A percentile compares a stretch with the other conserved stretches of the same genome.
These are phyloP conservation scores for Lethocerus indicus DNA, from an alignment of 1,140 invertebrate genomes.

Conservation along the genomic window DNA sequence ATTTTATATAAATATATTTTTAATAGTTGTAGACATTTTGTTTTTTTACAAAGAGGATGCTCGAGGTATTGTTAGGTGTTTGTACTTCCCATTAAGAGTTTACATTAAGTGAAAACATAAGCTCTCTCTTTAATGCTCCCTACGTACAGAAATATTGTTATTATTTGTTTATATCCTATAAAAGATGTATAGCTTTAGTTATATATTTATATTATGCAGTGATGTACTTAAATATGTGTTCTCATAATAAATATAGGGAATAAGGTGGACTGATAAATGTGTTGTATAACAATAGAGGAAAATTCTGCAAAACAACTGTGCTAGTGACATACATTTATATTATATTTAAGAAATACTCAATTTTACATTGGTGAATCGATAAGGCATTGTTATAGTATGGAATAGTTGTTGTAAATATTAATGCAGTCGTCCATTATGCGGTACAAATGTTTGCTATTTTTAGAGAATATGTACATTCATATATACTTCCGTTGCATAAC, in stretches of 20 bases:
- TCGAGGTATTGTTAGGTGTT: too few relatives aligned
- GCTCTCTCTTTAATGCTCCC: too few relatives aligned
- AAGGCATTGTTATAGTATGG: neutral
- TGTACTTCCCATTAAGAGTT: too few relatives aligned
- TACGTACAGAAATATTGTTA: too few relatives aligned
- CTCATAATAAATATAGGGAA: neutral
- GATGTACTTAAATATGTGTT: slow-evolving; percentile 1
- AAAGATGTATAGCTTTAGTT: too few relatives aligned
- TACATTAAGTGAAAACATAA: too few relatives aligned
- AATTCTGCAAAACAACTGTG: neutral
- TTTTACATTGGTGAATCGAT: neutral
- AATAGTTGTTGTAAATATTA: slow-evolving; percentile 5
- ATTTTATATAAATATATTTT: too few relatives aligned
- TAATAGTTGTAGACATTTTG: too few relatives aligned
- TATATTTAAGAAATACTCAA: neutral
- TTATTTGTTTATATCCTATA: too few relatives aligned
- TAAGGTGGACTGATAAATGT: slow-evolving; percentile 4
- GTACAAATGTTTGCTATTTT: slow-evolving; percentile 1
- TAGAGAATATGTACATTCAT: slow-evolving; percentile 1
- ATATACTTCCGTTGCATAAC: slow-evolving; percentile 6
- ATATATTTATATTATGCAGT: slow-evolving; percentile 1
- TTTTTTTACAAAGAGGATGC: too few relatives aligned
- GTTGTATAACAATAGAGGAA: slow-evolving; percentile 1
- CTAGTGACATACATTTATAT: slow-evolving; percentile 5
- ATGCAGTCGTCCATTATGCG: slow-evolving; percentile 9